Conservation (phyloP, 2,888 invertebrate species). For the Erynnis tages region DNA sequence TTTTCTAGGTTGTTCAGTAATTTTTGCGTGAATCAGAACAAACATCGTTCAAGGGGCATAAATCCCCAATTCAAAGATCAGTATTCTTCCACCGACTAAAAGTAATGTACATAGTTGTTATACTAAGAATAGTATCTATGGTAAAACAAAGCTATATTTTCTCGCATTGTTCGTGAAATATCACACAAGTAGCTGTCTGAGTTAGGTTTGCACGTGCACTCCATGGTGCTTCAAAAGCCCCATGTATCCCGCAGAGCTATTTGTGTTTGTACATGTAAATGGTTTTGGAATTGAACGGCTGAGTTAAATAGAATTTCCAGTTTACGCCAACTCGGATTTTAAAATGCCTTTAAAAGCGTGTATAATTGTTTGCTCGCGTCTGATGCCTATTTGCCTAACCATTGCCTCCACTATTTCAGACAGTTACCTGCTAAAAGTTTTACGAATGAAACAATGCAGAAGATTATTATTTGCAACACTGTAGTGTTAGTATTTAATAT, state of each 20-base stretch:
- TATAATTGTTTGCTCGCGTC: slow-evolving; percentile 30
- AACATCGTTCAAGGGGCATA: no score
- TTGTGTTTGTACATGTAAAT: slow-evolving; percentile 27
- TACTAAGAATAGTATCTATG: no score
- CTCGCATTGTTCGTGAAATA: not conserved
- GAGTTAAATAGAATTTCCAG: slow-evolving; percentile 33
- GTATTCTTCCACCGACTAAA: no score
- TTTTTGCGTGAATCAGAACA: no score
- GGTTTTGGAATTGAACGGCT: slow-evolving; percentile 31
- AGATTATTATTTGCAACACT: no score
- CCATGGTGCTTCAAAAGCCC: slow-evolving; percentile 25
- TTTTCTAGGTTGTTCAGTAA: no score
- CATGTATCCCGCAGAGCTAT: slow-evolving; percentile 14
- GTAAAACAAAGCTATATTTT: no score
- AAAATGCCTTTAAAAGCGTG: slow-evolving; percentile 33
- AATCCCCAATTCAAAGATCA: no score
- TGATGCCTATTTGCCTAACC: slow-evolving; percentile 1
- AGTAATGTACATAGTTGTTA: no score
- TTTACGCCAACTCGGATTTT: slow-evolving; percentile 33
- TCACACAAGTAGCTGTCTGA: not conserved
- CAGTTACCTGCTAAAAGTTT: not conserved
- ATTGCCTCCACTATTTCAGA: not conserved
- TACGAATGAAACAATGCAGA: not conserved
- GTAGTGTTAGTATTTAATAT: no score
- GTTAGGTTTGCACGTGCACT: not conserved